Conservation (phyloP, 2,797 vertebrate species). For the Mus caroli region DNA sequence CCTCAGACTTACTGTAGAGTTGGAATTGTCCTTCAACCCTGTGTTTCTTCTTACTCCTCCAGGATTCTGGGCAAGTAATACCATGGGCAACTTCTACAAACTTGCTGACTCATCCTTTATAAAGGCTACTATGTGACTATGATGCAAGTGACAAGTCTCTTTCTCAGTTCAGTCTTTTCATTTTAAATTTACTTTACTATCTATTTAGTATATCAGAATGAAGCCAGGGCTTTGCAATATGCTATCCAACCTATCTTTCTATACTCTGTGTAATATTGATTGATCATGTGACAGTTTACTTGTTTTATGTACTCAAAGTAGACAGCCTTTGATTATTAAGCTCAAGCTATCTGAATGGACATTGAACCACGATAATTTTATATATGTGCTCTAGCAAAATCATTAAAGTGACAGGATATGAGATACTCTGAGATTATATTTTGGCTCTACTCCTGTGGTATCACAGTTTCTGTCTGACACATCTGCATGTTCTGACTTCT, state of each 20-base stretch:
- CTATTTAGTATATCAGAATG: not conserved
- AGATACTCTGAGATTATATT: not conserved
- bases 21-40: no score
- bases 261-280: not conserved
- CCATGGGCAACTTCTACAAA: not conserved
- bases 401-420: not conserved
- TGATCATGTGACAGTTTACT: not conserved
- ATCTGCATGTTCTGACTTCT: not conserved
- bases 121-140: not conserved
- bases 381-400: not conserved
- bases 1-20: not conserved
- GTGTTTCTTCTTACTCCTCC: not conserved
- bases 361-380: not conserved
- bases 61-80: not conserved
- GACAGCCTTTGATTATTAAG: not conserved
- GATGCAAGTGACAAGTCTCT: not conserved
- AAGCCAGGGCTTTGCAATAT: not conserved
- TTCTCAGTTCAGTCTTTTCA: not conserved
- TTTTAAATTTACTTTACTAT: not conserved
- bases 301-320: not conserved
- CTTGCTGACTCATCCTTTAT: not conserved
- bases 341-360: not conserved
- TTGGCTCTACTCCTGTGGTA: not conserved
- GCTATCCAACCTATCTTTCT: not conserved
- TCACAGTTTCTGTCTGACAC: not conserved